Conservation (phyloP, 2,797 vertebrate genomes). For the Enoplosus armatus region DNA sequence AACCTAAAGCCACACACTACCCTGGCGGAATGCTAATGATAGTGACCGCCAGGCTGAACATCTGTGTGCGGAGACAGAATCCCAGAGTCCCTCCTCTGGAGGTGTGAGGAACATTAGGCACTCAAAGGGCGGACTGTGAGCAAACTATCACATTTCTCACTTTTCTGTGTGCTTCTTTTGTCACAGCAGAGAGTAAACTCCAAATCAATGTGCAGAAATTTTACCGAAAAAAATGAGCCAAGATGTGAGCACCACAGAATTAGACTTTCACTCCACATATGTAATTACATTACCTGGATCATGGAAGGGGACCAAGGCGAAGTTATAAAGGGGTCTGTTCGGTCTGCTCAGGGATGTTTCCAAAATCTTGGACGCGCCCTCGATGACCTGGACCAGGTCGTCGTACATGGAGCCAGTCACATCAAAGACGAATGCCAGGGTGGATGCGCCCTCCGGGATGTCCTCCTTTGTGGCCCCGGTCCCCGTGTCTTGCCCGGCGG, state of each 20-base stretch:
- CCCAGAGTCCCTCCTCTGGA: constrained; percentile 67
- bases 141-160: constrained; percentile 83
- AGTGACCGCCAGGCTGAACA: constrained; percentile 82
- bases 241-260: not conserved
- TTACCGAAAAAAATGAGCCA: not conserved
- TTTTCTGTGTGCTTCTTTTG: constrained; percentile 67
- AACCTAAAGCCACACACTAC: constrained; percentile 60
- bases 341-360: constrained; percentile 96
- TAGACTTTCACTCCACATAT: not conserved
- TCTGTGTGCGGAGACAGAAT: constrained; percentile 77
- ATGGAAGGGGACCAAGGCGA: constrained; percentile 96
- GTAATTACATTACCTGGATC: constrained; percentile 91
- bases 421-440: constrained; percentile 97
- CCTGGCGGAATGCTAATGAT: constrained; percentile 84
- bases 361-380: constrained; percentile 97
- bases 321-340: constrained; percentile 94
- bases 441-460: constrained; percentile 95
- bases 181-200: not conserved
- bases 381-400: constrained; percentile 97
- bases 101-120: constrained; percentile 74
- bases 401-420: constrained; percentile 99
- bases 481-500: constrained; percentile 74
- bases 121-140: constrained; percentile 73
- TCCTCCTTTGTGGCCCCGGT: constrained; percentile 69
- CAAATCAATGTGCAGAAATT: not conserved